Evolutionary conservation across 1,140 invertebrate species (phyloP).

Genomic region (Cryptotermes secundus): DNA sequence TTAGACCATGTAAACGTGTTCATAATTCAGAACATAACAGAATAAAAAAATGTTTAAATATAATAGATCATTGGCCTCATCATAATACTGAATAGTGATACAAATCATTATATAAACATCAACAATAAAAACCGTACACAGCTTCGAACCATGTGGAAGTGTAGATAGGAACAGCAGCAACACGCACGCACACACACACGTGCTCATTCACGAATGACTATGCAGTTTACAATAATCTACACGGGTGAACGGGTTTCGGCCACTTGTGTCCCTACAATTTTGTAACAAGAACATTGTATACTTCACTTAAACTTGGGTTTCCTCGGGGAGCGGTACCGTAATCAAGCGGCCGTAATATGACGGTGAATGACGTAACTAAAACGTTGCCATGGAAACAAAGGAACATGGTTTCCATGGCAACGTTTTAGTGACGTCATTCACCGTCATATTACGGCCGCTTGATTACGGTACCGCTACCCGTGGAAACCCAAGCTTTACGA

Average conservation of each 20-base stretch:
- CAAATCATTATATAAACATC: not conserved
- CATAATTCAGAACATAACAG: not conserved
- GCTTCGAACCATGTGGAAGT: not conserved
- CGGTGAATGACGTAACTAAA: too few relatives aligned
- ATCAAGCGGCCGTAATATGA: too few relatives aligned
- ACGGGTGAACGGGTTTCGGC: not conserved
- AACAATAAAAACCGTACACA: not conserved
- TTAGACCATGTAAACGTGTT: not conserved
- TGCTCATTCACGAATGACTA: not conserved
- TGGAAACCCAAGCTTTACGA: too few relatives aligned
- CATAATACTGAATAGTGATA: constrained; percentile 3
- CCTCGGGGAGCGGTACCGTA: too few relatives aligned
- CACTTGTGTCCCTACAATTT: not conserved
- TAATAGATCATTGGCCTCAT: not conserved
- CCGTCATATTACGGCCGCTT: too few relatives aligned
- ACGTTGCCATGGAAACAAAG: too few relatives aligned
- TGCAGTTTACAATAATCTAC: not conserved
- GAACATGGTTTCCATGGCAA: too few relatives aligned
- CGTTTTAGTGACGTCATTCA: too few relatives aligned
- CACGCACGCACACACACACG: not conserved
- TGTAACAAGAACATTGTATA: not conserved
- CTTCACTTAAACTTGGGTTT: too few relatives aligned
- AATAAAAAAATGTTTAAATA: not conserved
- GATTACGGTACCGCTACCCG: too few relatives aligned
- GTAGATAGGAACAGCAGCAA: not conserved